Base-by-base conservation (phyloP, 2,113 vertebrate species). In the Coptodon rendalli region DNA sequence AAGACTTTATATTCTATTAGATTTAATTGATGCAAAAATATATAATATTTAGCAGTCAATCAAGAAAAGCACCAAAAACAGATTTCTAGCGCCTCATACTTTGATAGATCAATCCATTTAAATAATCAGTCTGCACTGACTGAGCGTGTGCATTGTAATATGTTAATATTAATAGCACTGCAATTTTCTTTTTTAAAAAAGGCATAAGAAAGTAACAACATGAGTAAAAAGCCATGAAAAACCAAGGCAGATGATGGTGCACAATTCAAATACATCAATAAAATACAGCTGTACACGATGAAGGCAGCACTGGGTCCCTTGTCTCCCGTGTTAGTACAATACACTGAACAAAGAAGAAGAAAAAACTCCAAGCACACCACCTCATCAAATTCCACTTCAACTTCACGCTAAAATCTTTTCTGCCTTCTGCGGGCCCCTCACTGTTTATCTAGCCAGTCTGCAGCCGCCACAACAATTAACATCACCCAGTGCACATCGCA, bases 231-330 rank as follows among this genome's bases (percentile, higher is more conserved):
- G 10, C 3, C 19, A 63, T 63, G 45, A 86, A 66, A 85, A 24
- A 87, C 50, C 63, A 93, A 89, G 63, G 85, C 87, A 84, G 43
- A 24, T 76, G 17, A 48, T 66, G 82, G 82, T 89, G 85, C 7
- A 80, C 56, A 31, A 61, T 53, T 83, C 9, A 66, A 80, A 53
- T 6, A 86, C 14, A 76, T 71, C 4, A 45, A 43, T 53, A 81
- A 53, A 86, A 91, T 5, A 84, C 61, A 80, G 43, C 29, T 78
- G 78, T 61, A 87, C n/a, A 53, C 4, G 19, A 87, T 81, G 57
- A 94, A 90, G 88, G 89, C 88, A 92, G 79, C 7, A 13, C 40
- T 29, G 61, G 68, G 83, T 89, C 79, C 83, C 83, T 84, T 68
- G 76, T 85, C 54, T 88, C 71, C 86, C 10, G 3, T 50, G 50